Conservation (phyloP, 23 tunicate species). For the Halocynthia roretzi region DNA sequence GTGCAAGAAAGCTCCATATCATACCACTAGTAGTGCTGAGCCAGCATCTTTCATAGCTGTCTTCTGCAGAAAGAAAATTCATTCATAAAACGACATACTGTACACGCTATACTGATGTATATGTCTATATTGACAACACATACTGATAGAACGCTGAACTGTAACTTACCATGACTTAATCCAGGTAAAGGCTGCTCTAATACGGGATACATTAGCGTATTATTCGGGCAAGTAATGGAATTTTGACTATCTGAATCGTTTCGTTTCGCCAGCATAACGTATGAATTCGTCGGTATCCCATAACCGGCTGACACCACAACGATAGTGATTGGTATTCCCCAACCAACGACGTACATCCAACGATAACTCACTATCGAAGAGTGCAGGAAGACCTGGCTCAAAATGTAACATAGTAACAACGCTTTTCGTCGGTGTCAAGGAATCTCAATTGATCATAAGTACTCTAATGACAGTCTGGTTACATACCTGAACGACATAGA, state of each 20-base stretch:
- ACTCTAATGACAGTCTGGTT: background rate
- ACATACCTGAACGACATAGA: constrained; percentile 77
- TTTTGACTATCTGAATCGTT: too few species aligned
- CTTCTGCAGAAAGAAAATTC: constrained; percentile 14
- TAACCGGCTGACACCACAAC: constrained; percentile 64
- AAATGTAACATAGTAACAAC: background rate
- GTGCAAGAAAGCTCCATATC: constrained; percentile 79
- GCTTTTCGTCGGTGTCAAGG: background rate
- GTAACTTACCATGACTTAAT: too few species aligned
- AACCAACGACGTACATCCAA: constrained; percentile 87
- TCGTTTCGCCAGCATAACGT: constrained; percentile 6
- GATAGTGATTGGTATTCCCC: constrained; percentile 51
- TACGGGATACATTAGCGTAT: too few species aligned
- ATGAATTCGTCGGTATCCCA: constrained; percentile 48
- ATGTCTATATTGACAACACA: too few species aligned
- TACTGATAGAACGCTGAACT: too few species aligned
- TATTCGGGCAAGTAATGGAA: too few species aligned
- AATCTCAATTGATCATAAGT: background rate
- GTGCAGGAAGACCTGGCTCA: constrained; percentile 62
- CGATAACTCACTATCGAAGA: constrained; percentile 36
- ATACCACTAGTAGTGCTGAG: constrained; percentile 48
- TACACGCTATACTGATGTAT: too few species aligned
- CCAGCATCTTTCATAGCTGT: constrained; percentile 64
- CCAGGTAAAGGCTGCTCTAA: too few species aligned
- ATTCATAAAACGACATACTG: background rate